Evolutionary conservation across 2,797 vertebrate genomes (phyloP).

Genomic region (Cephalopachus bancanus): DNA sequence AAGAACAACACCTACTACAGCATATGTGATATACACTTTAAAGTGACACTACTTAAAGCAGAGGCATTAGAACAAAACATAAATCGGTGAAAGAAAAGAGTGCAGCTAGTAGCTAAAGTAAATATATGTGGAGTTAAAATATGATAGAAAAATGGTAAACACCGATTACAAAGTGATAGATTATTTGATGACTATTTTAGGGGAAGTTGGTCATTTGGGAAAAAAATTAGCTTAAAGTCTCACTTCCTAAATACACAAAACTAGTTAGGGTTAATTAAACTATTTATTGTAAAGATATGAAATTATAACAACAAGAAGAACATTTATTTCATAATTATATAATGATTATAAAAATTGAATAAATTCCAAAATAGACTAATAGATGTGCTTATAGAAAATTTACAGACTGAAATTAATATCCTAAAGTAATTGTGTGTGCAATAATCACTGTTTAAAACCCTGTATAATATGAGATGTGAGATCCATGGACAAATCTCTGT

Average conservation of each 20-base stretch:
- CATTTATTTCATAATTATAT: neutral
- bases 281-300: neutral
- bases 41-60: neutral
- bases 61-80: accelerated
- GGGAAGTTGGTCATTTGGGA: accelerated
- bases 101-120: neutral
- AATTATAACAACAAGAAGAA: neutral
- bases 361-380: neutral
- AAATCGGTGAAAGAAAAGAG: accelerated
- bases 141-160: neutral
- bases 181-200: neutral
- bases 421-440: neutral
- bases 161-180: neutral
- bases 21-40: too few species aligned
- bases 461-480: neutral
- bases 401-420: neutral
- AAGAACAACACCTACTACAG: neutral
- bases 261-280: neutral
- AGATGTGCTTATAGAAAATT: neutral
- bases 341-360: neutral
- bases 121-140: neutral
- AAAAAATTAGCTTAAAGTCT: neutral
- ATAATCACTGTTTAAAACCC: neutral
- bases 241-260: neutral
- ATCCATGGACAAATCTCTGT: neutral